Conservation (phyloP, 35 echinoderm and acorn worm genomes). For the Patiria miniata region DNA sequence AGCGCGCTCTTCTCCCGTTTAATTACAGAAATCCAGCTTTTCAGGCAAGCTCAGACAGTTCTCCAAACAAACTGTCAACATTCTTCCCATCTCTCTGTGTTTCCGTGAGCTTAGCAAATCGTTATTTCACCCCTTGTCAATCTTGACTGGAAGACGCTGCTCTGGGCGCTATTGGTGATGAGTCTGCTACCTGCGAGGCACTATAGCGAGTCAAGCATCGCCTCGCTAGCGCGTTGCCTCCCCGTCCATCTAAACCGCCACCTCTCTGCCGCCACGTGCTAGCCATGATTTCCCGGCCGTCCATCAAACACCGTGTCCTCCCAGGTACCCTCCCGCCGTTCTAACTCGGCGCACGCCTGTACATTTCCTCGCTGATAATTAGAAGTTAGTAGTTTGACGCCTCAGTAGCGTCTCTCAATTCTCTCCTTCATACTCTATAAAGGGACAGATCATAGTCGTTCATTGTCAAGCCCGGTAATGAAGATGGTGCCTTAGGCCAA, state of each 20-base stretch:
- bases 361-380: slow-evolving; percentile 31
- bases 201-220: not conserved
- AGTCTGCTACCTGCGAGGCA: slow-evolving; percentile 12
- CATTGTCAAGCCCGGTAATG: slow-evolving; percentile 8
- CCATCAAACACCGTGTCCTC: not conserved
- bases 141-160: not conserved
- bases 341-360: slow-evolving; percentile 15
- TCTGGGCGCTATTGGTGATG: not conserved
- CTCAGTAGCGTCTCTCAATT: not conserved
- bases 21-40: no score
- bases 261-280: slow-evolving; percentile 31
- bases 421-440: not conserved
- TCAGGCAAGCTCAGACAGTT: not conserved
- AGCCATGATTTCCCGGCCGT: slow-evolving; percentile 11
- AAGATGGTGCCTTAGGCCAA: not conserved
- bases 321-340: slow-evolving; percentile 9
- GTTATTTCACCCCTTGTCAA: not conserved
- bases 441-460: not conserved
- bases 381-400: slow-evolving; percentile 33
- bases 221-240: not conserved
- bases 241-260: slow-evolving; percentile 9
- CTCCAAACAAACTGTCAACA: not conserved
- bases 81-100: not conserved
- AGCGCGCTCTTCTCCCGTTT: no score
- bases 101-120: not conserved